Evolutionary conservation across 37 sponge, comb jelly and placozoan species (phyloP).

Genomic region (Bolinopsis microptera): DNA sequence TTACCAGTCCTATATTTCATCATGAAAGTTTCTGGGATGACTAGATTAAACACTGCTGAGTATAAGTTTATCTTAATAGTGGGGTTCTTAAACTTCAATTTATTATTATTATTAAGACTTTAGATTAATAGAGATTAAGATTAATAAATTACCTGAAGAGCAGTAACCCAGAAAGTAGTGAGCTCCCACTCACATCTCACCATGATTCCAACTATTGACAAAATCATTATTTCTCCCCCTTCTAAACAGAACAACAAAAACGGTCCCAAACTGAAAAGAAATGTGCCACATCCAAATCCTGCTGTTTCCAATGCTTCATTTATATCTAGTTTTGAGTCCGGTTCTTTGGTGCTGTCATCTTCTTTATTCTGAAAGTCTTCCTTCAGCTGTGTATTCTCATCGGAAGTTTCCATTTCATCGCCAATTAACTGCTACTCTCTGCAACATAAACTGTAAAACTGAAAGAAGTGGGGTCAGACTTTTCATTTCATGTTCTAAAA

Average conservation of each 20-base stretch:
- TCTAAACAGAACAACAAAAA: neutral
- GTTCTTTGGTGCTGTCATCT: neutral
- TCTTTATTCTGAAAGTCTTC: neutral
- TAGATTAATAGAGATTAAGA: too few relatives aligned
- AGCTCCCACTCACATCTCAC: constrained; percentile 8
- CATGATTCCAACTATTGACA: constrained; percentile 4
- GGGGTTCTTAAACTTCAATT: too few relatives aligned
- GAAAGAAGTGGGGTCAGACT: too few relatives aligned
- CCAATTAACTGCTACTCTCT: too few relatives aligned
- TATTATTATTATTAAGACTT: too few relatives aligned
- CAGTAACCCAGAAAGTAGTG: neutral
- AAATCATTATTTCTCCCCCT: neutral
- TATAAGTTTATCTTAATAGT: too few relatives aligned
- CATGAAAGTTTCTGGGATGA: too few relatives aligned
- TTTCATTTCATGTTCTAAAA: too few relatives aligned
- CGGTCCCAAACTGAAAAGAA: neutral
- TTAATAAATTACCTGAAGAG: neutral
- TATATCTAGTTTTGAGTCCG: neutral
- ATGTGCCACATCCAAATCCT: neutral
- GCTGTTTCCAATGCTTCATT: neutral
- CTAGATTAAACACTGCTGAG: too few relatives aligned
- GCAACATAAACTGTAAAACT: too few relatives aligned
- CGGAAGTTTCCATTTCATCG: neutral
- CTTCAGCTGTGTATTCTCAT: neutral
- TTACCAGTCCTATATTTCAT: too few relatives aligned